A percentile compares a stretch with the other conserved stretches of the same genome.
Evolutionary conservation across 1,140 invertebrate species (phyloP).

Genomic region (Maconellicoccus hirsutus): DNA sequence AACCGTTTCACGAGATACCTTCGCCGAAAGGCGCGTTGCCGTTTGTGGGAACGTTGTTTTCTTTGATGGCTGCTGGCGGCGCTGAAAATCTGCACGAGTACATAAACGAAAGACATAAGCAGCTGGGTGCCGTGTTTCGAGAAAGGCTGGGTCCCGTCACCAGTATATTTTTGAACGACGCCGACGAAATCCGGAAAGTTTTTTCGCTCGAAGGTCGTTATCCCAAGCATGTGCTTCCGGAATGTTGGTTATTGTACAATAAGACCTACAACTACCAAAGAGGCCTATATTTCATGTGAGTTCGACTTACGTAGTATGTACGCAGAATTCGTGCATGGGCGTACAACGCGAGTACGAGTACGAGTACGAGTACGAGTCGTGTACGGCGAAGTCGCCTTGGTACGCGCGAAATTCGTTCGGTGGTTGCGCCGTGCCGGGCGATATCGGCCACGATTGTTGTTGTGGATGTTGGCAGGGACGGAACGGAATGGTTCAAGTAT

Average conservation of each 20-base stretch:
- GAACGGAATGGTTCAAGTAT: constrained; percentile 58
- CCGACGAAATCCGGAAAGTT: constrained; percentile 50
- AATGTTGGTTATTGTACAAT: constrained; percentile 71
- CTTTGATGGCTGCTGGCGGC: constrained; percentile 36
- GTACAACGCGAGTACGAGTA: too few relatives aligned
- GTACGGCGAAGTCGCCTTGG: too few relatives aligned
- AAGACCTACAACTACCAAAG: constrained; percentile 51
- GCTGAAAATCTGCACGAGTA: constrained; percentile 50
- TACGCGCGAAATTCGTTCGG: too few relatives aligned
- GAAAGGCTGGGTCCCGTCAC: constrained; percentile 54
- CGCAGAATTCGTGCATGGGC: too few relatives aligned
- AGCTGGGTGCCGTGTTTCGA: constrained; percentile 60
- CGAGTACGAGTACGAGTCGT: too few relatives aligned
- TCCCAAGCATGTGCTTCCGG: constrained; percentile 65
- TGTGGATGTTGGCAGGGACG: constrained; percentile 56
- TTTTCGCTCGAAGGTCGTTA: constrained; percentile 64
- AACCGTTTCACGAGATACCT: constrained; percentile 34
- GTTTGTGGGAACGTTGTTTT: constrained; percentile 42
- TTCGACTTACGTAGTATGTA: too few relatives aligned
- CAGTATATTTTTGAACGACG: constrained; percentile 58
- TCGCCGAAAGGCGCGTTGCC: constrained; percentile 40
- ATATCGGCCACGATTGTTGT: too few relatives aligned
- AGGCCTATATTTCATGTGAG: constrained; percentile 77
- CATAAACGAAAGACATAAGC: constrained; percentile 53
- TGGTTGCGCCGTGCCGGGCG: too few relatives aligned